Conservation (phyloP, 2,797 vertebrate species). For the Hypotaenidia philippensis region DNA sequence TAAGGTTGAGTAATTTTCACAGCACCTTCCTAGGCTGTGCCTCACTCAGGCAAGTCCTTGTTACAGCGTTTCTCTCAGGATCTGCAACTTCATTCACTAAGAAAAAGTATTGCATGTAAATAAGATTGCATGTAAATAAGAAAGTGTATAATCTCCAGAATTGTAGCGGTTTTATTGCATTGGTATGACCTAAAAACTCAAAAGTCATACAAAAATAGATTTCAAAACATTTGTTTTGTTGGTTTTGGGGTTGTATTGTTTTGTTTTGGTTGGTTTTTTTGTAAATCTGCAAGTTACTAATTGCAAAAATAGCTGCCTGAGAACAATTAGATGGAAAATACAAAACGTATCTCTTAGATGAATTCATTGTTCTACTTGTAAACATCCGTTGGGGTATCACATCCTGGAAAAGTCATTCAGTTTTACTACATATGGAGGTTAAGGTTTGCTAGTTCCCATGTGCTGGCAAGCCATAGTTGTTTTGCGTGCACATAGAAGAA, state of each 20-base stretch:
- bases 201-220: neutral
- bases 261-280: constrained; percentile 5
- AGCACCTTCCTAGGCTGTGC: neutral
- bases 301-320: constrained; percentile 67
- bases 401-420: constrained; percentile 69
- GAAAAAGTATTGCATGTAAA: neutral
- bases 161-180: neutral
- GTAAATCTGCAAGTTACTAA: constrained; percentile 55
- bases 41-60: neutral
- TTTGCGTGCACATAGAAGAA: neutral
- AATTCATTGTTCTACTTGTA: constrained; percentile 74
- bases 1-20: constrained; percentile 34
- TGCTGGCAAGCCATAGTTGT: neutral
- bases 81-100: neutral
- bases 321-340: constrained; percentile 69
- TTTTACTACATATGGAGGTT: constrained; percentile 25
- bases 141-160: neutral
- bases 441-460: constrained; percentile 43
- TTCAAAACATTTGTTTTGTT: constrained; percentile 37
- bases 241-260: too few relatives aligned
- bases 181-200: neutral
- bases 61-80: neutral
- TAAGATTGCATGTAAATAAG: neutral
- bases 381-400: constrained; percentile 51
- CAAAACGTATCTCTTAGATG: constrained; percentile 54